phyloP scores from a whole-genome alignment of 2,113 vertebrate species.

The Miniopterus natalensis region DNA sequence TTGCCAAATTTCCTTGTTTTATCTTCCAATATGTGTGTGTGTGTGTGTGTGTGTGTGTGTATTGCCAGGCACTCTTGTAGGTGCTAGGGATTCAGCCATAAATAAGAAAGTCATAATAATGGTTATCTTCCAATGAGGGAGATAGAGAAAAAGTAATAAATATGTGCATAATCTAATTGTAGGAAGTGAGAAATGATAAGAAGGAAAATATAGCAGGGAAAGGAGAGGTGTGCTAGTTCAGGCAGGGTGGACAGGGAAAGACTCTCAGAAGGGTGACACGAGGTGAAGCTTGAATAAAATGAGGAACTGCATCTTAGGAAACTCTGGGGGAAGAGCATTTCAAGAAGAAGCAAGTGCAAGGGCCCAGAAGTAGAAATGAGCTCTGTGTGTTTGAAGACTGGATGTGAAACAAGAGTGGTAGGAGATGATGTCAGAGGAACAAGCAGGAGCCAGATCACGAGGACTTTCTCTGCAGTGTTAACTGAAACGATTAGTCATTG shows the following conservation, averaged over 20 bases:
- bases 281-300: not conserved
- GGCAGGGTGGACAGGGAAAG: not conserved
- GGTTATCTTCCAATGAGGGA: not conserved
- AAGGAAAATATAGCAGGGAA: not conserved
- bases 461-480: not conserved
- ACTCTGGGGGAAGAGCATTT: not conserved
- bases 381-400: not conserved
- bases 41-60: not conserved
- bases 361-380: not conserved
- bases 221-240: not conserved
- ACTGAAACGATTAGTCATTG: not conserved
- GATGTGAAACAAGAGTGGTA: not conserved
- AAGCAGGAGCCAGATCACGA: not conserved
- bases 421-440: not conserved
- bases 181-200: not conserved
- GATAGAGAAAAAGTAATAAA: not conserved
- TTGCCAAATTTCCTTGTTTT: constrained; percentile 10
- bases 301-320: not conserved
- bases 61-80: not conserved
- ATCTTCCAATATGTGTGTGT: not conserved
- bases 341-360: not conserved
- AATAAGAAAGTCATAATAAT: not conserved
- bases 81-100: not conserved
- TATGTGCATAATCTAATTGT: not conserved
- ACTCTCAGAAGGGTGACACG: not conserved